Conservation (phyloP, 2,888 invertebrate species). For the Oegoconia quadripuncta region DNA sequence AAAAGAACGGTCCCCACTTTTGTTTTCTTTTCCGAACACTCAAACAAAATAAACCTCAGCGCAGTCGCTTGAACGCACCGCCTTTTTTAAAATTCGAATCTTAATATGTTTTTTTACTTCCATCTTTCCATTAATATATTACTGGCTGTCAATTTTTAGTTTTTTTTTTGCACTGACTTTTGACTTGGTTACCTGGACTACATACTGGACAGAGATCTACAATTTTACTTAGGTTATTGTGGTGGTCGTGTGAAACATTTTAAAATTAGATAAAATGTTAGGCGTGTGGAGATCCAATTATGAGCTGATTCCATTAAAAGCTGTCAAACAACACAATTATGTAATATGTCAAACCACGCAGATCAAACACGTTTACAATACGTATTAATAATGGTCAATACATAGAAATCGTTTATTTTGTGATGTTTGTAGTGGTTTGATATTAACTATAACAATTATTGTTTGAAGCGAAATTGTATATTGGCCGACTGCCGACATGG, state of each 20-base stretch:
- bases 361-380: too few species aligned
- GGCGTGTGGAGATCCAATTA: slow-evolving; percentile 24
- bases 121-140: slow-evolving; percentile 77
- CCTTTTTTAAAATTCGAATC: slow-evolving; percentile 67
- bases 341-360: slow-evolving; percentile 3
- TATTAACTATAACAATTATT: slow-evolving; percentile 1
- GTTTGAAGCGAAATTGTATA: background rate
- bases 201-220: slow-evolving; percentile 48
- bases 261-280: slow-evolving; percentile 37
- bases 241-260: slow-evolving; percentile 40
- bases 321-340: slow-evolving; percentile 15
- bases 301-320: slow-evolving; percentile 19
- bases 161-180: slow-evolving; percentile 46
- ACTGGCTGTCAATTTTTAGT: slow-evolving; percentile 62
- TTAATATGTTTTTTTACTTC: slow-evolving; percentile 60
- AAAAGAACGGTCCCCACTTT: slow-evolving; percentile 63
- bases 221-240: slow-evolving; percentile 51
- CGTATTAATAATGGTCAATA: too few species aligned
- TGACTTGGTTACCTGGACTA: slow-evolving; percentile 47
- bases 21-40: slow-evolving; percentile 70
- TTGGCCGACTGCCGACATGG: slow-evolving; percentile 4
- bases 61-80: slow-evolving; percentile 69
- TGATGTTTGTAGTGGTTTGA: background rate
- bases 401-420: background rate
- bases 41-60: slow-evolving; percentile 70